A percentile compares a stretch with the other conserved stretches of the same genome.
Conservation (phyloP, 2,888 invertebrate species). For the Physocephala rufipes region DNA sequence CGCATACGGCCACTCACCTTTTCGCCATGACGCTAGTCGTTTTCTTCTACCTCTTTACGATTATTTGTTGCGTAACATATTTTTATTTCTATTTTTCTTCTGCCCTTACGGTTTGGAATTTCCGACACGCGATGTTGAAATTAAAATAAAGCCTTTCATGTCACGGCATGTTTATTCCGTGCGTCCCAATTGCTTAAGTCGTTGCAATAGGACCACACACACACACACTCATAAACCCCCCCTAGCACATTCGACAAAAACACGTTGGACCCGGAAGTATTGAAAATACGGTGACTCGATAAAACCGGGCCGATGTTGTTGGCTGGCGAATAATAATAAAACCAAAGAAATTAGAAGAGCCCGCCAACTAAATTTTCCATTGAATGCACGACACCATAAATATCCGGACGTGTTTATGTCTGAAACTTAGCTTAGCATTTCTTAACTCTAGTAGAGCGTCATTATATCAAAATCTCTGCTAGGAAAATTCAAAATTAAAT, state of each 20-base stretch:
- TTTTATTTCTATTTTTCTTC: neutral
- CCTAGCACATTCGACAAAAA: neutral
- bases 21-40: too few relatives aligned
- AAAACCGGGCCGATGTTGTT: neutral
- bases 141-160: constrained; percentile 39
- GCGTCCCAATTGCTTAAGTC: constrained; percentile 20
- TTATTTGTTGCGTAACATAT: neutral
- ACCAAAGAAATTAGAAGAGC: constrained; percentile 2
- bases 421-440: neutral
- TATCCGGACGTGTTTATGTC: too few relatives aligned
- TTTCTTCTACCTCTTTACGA: too few relatives aligned
- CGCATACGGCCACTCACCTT: neutral
- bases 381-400: constrained; percentile 21
- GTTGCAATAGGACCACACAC: neutral
- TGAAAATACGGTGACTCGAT: neutral
- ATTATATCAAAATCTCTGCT: neutral
- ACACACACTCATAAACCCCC: neutral
- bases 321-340: constrained; percentile 10
- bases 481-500: too few relatives aligned
- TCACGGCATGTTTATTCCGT: constrained; percentile 37
- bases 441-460: neutral
- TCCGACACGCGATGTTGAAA: constrained; percentile 39
- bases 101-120: constrained; percentile 13
- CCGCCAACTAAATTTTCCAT: constrained; percentile 2
- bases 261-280: neutral